A percentile compares a stretch with the other conserved stretches of the same genome.
These are phyloP conservation scores for Nomada ferruginata DNA, from an alignment of 2,888 invertebrate species.

Conservation along the genomic window DNA sequence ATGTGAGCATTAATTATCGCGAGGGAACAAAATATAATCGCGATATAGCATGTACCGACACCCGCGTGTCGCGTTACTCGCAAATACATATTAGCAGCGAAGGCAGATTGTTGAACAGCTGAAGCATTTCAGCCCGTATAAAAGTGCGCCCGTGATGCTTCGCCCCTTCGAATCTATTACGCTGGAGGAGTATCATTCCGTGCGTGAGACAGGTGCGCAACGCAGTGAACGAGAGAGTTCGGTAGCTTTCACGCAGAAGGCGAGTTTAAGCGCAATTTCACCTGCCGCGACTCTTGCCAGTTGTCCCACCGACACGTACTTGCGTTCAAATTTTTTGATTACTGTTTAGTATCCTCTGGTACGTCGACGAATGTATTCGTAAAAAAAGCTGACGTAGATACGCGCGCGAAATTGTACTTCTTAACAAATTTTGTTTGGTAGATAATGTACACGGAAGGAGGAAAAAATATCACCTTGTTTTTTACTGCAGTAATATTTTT, in stretches of 20 bases:
- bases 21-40: neutral
- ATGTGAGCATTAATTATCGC: neutral
- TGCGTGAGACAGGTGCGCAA: constrained; percentile 68
- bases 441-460: too few relatives aligned
- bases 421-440: too few relatives aligned
- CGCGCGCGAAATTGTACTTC: too few relatives aligned
- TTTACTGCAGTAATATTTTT: too few relatives aligned
- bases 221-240: constrained; percentile 37
- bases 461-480: too few relatives aligned
- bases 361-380: constrained; percentile 5
- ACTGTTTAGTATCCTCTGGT: neutral
- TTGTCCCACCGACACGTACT: constrained; percentile 30
- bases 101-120: constrained; percentile 42
- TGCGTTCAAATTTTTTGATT: neutral
- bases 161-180: constrained; percentile 42
- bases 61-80: neutral
- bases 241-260: constrained; percentile 52
- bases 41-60: neutral
- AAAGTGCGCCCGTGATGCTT: constrained; percentile 39
- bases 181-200: constrained; percentile 53
- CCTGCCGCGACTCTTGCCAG: constrained; percentile 56
- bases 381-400: too few relatives aligned
- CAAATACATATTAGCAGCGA: constrained; percentile 1
- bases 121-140: constrained; percentile 37
- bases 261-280: constrained; percentile 65